Evolutionary conservation across 2,113 vertebrate genomes (phyloP), one percentile per base, ranked within the genome.

Genomic region (Saguinus imperator): DNA sequence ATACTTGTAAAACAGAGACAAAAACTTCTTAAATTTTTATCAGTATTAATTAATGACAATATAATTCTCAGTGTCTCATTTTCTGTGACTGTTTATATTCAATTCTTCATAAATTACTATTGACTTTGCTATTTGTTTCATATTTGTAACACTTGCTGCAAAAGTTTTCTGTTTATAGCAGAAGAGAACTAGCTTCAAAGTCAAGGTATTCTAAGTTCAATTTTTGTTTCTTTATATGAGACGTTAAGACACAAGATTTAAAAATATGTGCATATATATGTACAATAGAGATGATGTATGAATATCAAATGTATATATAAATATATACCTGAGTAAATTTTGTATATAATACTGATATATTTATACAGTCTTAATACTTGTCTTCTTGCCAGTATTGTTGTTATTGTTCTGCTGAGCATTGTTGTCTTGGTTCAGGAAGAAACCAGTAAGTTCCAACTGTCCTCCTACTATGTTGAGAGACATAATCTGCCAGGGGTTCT

Each of bases 31-130:
- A 72, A 91, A 57, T n/a, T 50, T 32, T 52, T 48, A 85, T 85
- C 55, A 80, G 43, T 27, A 75, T 64, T 66, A n/a, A 70, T 58
- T 6, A 64, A 50, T 87, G 16, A 11, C 2, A 75, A 20, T 52
- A 25, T 37, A 75, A 68, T 55, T 6, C 5, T 64, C 55, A 82
- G 66, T 57, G 75, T 40, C 14, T 7, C 21, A 66, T 61, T 35
- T 77, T 88, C 82, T 96, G 17, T 50, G 55, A 57, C 12, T 57
- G 14, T 52, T 89, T 73, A 70, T 73, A 64, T 84, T 88, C 35
- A 70, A 68, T 58, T 43, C 9, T n/a, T n/a, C n/a, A n/a, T n/a
- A n/a, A n/a, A n/a, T n/a, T n/a, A n/a, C 3, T 55, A 55, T 21
- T 61, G 68, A 8, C 35, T 80, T 66, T 66, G 5, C 0, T 37